Percentiles rank a stretch among this genome's conserved stretches.
phyloP scores from a whole-genome alignment of 1,140 invertebrate genomes.

The Hycleus cichorii region DNA sequence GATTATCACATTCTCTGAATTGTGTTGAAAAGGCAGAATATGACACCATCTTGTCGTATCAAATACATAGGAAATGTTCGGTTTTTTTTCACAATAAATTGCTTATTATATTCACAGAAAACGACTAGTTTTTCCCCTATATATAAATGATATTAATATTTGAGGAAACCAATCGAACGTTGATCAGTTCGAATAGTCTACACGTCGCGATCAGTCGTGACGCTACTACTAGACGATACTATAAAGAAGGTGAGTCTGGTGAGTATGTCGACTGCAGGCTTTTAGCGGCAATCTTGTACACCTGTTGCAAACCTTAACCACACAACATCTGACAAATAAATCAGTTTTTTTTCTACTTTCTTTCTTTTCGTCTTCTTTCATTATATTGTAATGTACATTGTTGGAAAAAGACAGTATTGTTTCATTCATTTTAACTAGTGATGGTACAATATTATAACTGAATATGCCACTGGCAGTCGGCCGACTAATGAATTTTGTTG shows the following conservation, averaged over 20 bases:
- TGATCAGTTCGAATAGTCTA: conserved; percentile 1
- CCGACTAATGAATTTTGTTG: too few relatives aligned
- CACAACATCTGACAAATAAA: conserved; percentile 27
- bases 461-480: too few relatives aligned
- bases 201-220: conserved; percentile 5
- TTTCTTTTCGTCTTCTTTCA: conserved; percentile 16
- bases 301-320: conserved; percentile 26
- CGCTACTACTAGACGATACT: conserved; percentile 1
- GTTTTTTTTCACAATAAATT: too few relatives aligned
- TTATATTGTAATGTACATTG: conserved; percentile 14
- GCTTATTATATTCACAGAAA: too few relatives aligned
- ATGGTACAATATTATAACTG: too few relatives aligned
- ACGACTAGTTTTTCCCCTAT: too few relatives aligned
- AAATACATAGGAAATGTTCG: conserved; percentile 4
- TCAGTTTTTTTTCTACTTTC: conserved; percentile 16
- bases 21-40: conserved; percentile 25
- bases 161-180: too few relatives aligned
- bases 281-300: conserved; percentile 23
- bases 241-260: conserved; percentile 10
- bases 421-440: too few relatives aligned
- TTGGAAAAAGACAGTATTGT: too few relatives aligned
- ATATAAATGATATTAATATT: too few relatives aligned
- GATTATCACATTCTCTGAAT: conserved; percentile 29
- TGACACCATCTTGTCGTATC: conserved; percentile 18
- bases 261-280: conserved; percentile 7